Evolutionary conservation across 2,797 vertebrate genomes (phyloP).

Genomic region (Pogoniulus pusillus): DNA sequence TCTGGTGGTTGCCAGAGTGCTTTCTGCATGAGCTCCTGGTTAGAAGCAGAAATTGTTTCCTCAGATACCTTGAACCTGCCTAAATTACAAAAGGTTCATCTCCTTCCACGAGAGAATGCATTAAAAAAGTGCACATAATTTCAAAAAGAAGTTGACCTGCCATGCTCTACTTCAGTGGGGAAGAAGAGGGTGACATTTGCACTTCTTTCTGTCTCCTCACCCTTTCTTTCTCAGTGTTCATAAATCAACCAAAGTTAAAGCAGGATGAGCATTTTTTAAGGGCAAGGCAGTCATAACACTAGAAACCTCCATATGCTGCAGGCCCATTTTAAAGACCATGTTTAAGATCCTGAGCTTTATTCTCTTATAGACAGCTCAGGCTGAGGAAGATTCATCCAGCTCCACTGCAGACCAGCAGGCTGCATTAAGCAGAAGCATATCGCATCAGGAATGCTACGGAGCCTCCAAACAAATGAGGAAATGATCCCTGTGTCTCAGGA

Average conservation of each 20-base stretch:
- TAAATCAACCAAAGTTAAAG: neutral
- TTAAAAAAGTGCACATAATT: neutral
- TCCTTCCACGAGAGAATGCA: neutral
- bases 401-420: neutral
- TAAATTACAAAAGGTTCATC: neutral
- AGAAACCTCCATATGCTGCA: neutral
- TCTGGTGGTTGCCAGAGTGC: neutral
- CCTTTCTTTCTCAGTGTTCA: neutral
- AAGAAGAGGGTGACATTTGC: neutral
- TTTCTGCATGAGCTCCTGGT: neutral
- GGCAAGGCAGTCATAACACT: rapidly evolving
- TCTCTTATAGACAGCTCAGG: neutral
- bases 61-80: neutral
- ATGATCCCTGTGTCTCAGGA: rapidly evolving
- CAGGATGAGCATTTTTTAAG: neutral
- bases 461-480: neutral
- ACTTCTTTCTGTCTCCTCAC: neutral
- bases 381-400: neutral
- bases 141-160: neutral
- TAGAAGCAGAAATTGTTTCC: neutral
- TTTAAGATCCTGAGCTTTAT: neutral
- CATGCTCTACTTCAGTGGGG: rapidly evolving
- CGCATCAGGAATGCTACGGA: neutral
- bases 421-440: neutral
- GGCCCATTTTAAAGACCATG: neutral